Conservation (phyloP, 1,140 invertebrate species). For the Orchestia grillus region DNA sequence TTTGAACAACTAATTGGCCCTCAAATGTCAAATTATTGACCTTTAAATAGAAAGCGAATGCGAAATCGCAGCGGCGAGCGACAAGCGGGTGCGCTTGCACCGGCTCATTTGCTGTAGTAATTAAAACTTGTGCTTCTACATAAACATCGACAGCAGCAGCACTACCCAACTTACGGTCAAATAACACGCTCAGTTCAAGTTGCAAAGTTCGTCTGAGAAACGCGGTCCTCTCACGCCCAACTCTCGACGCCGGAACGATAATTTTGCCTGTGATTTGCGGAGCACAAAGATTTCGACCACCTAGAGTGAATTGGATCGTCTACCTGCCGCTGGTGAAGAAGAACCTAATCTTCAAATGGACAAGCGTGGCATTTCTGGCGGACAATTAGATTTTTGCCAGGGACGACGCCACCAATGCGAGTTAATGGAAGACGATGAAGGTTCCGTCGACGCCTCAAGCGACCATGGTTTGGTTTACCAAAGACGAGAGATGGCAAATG, state of each 20-base stretch:
- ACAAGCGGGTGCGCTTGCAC: neutral
- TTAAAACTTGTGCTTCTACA: neutral
- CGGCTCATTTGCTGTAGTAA: slow-evolving; percentile 5
- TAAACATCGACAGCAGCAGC: neutral
- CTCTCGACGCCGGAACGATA: neutral
- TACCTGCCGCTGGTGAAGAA: neutral
- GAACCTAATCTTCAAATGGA: neutral
- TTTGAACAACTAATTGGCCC: slow-evolving; percentile 21
- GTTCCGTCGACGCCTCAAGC: neutral
- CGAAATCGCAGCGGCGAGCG: neutral
- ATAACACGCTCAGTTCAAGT: neutral
- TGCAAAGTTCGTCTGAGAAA: neutral
- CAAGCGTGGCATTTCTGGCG: neutral
- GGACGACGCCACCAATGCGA: neutral
- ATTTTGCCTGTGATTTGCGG: neutral
- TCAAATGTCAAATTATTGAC: neutral
- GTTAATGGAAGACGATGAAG: neutral
- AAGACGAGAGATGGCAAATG: neutral
- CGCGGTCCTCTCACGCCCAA: neutral
- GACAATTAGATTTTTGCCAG: neutral
- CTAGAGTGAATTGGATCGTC: neutral
- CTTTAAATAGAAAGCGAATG: neutral
- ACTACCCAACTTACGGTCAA: neutral
- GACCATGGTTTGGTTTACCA: neutral
- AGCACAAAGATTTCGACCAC: neutral